phyloP scores from a whole-genome alignment of 2,797 vertebrate species.

The Loris lydekkerianus region DNA sequence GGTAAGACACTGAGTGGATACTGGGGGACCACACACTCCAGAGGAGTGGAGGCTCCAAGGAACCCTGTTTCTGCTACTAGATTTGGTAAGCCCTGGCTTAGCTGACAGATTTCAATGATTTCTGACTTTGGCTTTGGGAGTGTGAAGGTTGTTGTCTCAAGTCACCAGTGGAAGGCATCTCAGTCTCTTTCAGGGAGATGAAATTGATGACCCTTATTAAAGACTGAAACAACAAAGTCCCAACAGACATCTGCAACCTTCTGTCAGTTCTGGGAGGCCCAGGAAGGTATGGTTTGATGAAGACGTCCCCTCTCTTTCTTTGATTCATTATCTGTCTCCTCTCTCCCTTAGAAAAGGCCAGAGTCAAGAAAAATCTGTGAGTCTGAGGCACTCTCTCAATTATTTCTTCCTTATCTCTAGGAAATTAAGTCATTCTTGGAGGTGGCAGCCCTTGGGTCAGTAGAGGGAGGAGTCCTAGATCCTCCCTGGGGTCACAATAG shows the following conservation, averaged over 20 bases:
- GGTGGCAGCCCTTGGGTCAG: neutral
- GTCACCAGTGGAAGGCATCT: neutral
- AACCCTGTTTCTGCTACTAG: neutral
- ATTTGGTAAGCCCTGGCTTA: neutral
- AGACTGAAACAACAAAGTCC: neutral
- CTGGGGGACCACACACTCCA: neutral
- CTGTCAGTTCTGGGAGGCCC: neutral
- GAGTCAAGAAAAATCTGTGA: neutral
- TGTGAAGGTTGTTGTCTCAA: neutral
- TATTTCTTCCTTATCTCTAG: conserved; percentile 11
- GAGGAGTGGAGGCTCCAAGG: neutral
- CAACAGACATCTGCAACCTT: neutral
- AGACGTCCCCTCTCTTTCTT: neutral
- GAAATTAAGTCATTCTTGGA: neutral
- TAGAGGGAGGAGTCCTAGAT: neutral
- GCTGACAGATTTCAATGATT: neutral
- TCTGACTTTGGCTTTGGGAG: neutral
- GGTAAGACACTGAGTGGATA: neutral
- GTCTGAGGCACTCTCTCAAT: neutral
- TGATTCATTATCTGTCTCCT: neutral
- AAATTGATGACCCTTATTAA: neutral
- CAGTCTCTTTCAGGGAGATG: neutral
- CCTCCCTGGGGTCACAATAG: neutral
- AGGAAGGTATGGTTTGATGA: neutral
- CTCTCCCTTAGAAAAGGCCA: neutral